Conservation (phyloP, 2,113 vertebrate species). For the Scolopax mira region DNA sequence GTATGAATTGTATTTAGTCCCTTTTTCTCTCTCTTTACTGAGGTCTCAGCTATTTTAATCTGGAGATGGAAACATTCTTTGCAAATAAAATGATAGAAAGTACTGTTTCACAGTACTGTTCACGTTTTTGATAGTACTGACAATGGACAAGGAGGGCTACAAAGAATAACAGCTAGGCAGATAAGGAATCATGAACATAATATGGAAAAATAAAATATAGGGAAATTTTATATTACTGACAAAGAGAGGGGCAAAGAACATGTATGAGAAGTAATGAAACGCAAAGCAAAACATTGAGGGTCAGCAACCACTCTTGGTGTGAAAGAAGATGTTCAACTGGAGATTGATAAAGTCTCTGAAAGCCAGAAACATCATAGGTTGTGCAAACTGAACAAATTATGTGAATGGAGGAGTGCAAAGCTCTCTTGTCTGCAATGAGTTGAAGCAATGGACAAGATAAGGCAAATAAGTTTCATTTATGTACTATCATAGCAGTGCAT, state of each 20-base stretch:
- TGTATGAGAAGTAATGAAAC: background rate
- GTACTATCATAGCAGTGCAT: accelerated
- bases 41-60: background rate
- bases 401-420: background rate
- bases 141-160: background rate
- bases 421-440: background rate
- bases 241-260: background rate
- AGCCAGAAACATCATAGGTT: background rate
- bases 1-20: background rate
- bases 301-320: background rate
- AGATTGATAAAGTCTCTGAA: background rate
- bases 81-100: background rate
- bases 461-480: background rate
- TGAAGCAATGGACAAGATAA: background rate
- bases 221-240: background rate
- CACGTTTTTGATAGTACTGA: background rate
- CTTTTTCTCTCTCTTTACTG: background rate
- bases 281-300: background rate
- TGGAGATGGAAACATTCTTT: background rate
- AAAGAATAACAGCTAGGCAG: background rate
- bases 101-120: background rate
- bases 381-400: background rate
- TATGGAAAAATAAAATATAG: background rate
- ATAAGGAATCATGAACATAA: background rate
- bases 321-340: background rate